Conservation (phyloP, 2,888 invertebrate species). For the Eurytoma californica region DNA sequence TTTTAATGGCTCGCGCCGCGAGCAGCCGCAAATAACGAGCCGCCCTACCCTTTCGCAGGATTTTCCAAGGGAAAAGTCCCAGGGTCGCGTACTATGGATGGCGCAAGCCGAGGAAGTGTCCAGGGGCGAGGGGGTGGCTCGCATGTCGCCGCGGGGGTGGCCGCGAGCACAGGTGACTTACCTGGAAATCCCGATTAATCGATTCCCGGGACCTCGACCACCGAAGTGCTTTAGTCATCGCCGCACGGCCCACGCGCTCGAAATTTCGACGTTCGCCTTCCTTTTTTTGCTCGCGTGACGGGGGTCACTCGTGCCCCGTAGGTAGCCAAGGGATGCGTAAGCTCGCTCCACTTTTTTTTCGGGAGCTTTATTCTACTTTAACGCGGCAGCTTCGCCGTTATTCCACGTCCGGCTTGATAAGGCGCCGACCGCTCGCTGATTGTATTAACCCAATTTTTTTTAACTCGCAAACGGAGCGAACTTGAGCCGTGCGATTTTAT, state of each 20-base stretch:
- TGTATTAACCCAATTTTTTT: no score
- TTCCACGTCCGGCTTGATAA: not conserved
- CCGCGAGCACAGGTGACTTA: constrained; percentile 31
- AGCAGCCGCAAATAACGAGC: not conserved
- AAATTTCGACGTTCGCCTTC: constrained; percentile 23
- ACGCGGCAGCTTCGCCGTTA: not conserved
- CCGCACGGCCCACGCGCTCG: not conserved
- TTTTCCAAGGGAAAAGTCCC: not conserved
- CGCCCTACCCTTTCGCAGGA: not conserved
- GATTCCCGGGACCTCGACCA: constrained; percentile 45
- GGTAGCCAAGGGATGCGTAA: no score
- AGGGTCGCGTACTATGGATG: not conserved
- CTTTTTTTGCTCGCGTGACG: not conserved
- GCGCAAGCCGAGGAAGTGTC: not conserved
- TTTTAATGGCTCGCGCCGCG: not conserved
- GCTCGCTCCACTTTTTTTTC: constrained; percentile 9
- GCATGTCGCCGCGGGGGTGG: not conserved
- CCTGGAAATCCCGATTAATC: constrained; percentile 53
- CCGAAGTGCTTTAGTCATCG: constrained; percentile 36
- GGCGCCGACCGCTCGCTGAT: no score
- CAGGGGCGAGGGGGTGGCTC: not conserved
- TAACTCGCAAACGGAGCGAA: no score
- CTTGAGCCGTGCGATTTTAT: no score
- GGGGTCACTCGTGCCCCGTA: no score
- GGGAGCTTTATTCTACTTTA: not conserved